Evolutionary conservation across 64 coral and sea anemone genomes (phyloP).

Genomic region (Porites lutea): DNA sequence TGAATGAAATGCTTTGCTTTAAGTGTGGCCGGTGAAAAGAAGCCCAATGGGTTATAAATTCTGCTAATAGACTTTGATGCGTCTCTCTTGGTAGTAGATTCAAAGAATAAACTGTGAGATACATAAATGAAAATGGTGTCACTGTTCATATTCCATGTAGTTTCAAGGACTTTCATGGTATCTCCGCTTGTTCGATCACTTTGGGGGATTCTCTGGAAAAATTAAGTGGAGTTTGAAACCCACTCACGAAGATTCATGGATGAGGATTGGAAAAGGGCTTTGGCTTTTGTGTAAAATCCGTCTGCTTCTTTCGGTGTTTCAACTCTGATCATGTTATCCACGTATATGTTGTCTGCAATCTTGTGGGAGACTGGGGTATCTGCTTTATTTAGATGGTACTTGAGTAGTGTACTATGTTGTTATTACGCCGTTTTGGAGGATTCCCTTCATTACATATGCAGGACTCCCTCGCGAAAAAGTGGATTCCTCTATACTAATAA

Average conservation of each 20-base stretch:
- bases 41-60: conserved; percentile 57
- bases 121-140: conserved; percentile 10
- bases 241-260: conserved; percentile 61
- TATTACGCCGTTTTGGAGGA: no score
- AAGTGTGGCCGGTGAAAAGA: conserved; percentile 49
- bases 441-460: no score
- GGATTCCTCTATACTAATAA: no score
- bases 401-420: no score
- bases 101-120: conserved; percentile 16
- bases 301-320: conserved; percentile 44
- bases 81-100: not conserved
- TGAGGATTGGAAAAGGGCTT: conserved; percentile 40
- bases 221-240: conserved; percentile 52
- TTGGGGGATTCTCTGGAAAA: conserved; percentile 23
- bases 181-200: conserved; percentile 20
- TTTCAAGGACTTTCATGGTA: conserved; percentile 53
- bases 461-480: no score
- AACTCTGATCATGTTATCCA: conserved; percentile 65
- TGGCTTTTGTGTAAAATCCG: conserved; percentile 55
- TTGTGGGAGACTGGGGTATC: conserved; percentile 6
- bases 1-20: conserved; percentile 36
- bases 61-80: conserved; percentile 26
- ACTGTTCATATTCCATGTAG: conserved; percentile 24
- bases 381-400: conserved; percentile 51
- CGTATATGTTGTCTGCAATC: conserved; percentile 53